Evolutionary conservation across 2,888 invertebrate genomes (phyloP).

Genomic region (Balanococcus diminutus): DNA sequence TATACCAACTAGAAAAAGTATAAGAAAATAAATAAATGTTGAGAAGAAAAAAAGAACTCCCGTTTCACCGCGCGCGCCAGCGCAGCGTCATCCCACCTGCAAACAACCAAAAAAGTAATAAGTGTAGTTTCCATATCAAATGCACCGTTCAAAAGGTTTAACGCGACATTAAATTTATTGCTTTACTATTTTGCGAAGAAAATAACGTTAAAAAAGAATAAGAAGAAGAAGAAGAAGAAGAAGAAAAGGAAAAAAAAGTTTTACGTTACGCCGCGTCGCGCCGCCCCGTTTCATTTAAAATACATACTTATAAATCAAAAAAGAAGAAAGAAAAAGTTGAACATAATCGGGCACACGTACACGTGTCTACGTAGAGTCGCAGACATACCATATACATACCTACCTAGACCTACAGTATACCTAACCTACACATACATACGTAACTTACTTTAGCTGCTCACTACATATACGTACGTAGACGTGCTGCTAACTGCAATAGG

Average conservation of each 20-base stretch:
- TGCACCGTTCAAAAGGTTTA: constrained; percentile 1
- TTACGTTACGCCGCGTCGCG: neutral
- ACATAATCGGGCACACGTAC: neutral
- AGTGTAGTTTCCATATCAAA: constrained; percentile 5
- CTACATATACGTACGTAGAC: too few species aligned
- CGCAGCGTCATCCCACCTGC: too few species aligned
- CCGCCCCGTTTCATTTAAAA: neutral
- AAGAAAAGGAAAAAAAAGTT: neutral
- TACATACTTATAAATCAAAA: neutral
- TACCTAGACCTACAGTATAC: too few species aligned
- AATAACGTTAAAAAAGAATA: neutral
- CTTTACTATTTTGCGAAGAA: neutral
- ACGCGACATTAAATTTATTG: constrained; percentile 1
- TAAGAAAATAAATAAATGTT: neutral
- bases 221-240: neutral
- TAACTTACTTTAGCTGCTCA: too few species aligned
- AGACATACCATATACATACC: too few species aligned
- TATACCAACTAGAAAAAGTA: neutral
- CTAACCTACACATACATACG: too few species aligned
- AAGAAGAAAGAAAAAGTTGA: neutral
- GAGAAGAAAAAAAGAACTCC: too few species aligned
- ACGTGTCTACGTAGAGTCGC: too few species aligned
- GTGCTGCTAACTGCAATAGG: too few species aligned
- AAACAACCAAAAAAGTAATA: constrained; percentile 3
- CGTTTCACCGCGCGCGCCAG: too few species aligned